These are phyloP conservation scores for Drosophila mimetica DNA, from an alignment of 2,888 invertebrate genomes.

Conservation along the genomic window DNA sequence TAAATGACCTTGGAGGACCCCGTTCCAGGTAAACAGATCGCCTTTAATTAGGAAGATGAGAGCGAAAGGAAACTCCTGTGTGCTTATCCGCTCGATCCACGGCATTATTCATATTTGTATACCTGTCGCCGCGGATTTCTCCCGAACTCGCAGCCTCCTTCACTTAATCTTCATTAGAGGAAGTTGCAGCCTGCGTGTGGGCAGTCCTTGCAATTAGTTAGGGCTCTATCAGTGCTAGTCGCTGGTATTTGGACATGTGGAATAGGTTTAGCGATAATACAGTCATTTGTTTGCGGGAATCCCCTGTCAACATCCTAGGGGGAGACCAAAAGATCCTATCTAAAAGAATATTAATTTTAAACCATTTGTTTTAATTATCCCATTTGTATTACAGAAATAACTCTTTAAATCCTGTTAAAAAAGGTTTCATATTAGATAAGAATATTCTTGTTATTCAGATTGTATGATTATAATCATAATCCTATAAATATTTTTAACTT, in stretches of 20 bases:
- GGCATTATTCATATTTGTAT: constrained; percentile 46
- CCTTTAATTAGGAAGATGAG: constrained; percentile 62
- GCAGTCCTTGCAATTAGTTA: constrained; percentile 57
- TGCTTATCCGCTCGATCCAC: constrained; percentile 16
- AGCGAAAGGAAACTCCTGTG: constrained; percentile 1
- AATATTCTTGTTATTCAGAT: too few relatives aligned
- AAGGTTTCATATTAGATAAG: background rate
- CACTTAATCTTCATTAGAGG: constrained; percentile 69
- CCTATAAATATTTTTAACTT: too few relatives aligned
- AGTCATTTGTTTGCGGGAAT: constrained; percentile 23
- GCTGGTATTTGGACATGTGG: constrained; percentile 32
- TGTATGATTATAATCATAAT: too few relatives aligned
- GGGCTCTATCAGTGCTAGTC: constrained; percentile 60
- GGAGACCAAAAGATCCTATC: background rate
- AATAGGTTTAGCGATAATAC: background rate
- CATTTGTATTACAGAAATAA: background rate
- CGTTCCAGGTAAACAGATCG: constrained; percentile 62
- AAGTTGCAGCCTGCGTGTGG: constrained; percentile 51
- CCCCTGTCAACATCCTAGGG: constrained; percentile 12
- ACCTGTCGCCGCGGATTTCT: constrained; percentile 60
- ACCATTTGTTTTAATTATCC: background rate
- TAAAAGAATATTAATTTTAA: background rate
- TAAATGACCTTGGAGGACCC: constrained; percentile 69
- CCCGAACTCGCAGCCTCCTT: constrained; percentile 26
- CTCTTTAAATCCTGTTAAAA: background rate